A percentile compares a stretch with the other conserved stretches of the same genome.
These are phyloP conservation scores for Drosophila pseudotakahashii DNA, from an alignment of 2,888 invertebrate genomes.

Conservation along the genomic window DNA sequence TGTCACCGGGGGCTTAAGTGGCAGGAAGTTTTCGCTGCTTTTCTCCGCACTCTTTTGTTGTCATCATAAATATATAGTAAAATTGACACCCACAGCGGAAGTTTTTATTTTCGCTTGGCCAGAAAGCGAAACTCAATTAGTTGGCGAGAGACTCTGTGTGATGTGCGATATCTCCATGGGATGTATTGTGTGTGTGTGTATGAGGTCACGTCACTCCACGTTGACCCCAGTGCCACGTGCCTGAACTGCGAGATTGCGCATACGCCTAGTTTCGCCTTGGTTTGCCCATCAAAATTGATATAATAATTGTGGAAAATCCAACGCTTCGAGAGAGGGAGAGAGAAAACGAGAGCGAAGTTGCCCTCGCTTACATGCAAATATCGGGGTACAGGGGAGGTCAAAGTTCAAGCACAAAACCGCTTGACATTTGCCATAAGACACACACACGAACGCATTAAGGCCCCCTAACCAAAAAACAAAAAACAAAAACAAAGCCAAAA, in stretches of 20 bases:
- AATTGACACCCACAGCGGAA: slow-evolving; percentile 62
- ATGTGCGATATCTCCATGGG: slow-evolving; percentile 15
- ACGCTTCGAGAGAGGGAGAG: slow-evolving; percentile 2
- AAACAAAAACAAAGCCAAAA: not conserved
- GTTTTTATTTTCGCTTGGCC: slow-evolving; percentile 20
- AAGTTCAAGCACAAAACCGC: slow-evolving; percentile 46
- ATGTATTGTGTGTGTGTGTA: not conserved
- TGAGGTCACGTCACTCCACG: slow-evolving; percentile 25
- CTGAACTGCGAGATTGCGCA: slow-evolving; percentile 25
- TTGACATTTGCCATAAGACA: slow-evolving; percentile 64
- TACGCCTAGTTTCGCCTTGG: slow-evolving; percentile 40
- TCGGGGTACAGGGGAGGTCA: slow-evolving; percentile 24
- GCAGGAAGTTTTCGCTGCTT: slow-evolving; percentile 36
- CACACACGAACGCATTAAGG: slow-evolving; percentile 4
- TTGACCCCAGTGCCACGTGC: slow-evolving; percentile 39
- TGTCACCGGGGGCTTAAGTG: slow-evolving; percentile 34
- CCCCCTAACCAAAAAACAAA: not conserved
- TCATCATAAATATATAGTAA: not conserved
- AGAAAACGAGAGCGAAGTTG: slow-evolving; percentile 8
- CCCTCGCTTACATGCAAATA: slow-evolving; percentile 33
- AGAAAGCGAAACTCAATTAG: slow-evolving; percentile 53
- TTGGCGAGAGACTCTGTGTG: slow-evolving; percentile 10
- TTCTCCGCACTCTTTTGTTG: slow-evolving; percentile 6
- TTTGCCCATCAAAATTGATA: slow-evolving; percentile 50
- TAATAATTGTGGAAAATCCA: slow-evolving; percentile 42